Evolutionary conservation across 2,888 invertebrate genomes (phyloP), one percentile per base, ranked within the genome.

Genomic region (Choreutis nemorana): DNA sequence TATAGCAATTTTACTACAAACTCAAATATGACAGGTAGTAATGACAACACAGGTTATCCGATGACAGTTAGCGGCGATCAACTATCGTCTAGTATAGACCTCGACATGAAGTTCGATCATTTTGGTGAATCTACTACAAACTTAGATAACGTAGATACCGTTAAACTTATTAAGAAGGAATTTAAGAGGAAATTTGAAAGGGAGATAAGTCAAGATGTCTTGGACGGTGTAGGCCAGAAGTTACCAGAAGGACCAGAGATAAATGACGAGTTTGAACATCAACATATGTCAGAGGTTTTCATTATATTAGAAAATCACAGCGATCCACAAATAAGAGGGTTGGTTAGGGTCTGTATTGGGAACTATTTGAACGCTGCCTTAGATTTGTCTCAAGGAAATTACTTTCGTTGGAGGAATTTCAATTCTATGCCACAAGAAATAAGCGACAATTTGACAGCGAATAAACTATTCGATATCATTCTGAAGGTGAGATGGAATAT

Each of bases 281-380:
- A 90, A 50, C 82, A 81, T 45, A 73, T 93, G 40, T 79, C 81
- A 5, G 93, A 94, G 57, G 59, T 92, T 11, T 72, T 91, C 38
- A 38, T 50, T 16, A 59, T 88, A 16, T 86, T 87, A 40, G 83
- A 85, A 20, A 71, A 80, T 37, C 93, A 94, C 59, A 66, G 77
- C 25, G 94, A 94, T 64, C 94, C 92, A 0, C 91, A 94, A 55
- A 81, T 94, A 21, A 79, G 91, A 44, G 93, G 93, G 6, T 78
- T 87, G 32, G 77, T 87, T 0, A 82, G 88, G 34, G 68, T 85
- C 4, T 72, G 91, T 41, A 78, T 90, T 30, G 87, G 88, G 1
- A 82, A 79, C 44, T 86, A 90, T 52, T 64, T 92, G 39, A 79
- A 80, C 29, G 66, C 86, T 0, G 81, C 84, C 0, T 65, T 87